A percentile compares a stretch with the other conserved stretches of the same genome.
These are phyloP conservation scores for Lates japonicus DNA, from an alignment of 2,797 vertebrate species.

Conservation along the genomic window DNA sequence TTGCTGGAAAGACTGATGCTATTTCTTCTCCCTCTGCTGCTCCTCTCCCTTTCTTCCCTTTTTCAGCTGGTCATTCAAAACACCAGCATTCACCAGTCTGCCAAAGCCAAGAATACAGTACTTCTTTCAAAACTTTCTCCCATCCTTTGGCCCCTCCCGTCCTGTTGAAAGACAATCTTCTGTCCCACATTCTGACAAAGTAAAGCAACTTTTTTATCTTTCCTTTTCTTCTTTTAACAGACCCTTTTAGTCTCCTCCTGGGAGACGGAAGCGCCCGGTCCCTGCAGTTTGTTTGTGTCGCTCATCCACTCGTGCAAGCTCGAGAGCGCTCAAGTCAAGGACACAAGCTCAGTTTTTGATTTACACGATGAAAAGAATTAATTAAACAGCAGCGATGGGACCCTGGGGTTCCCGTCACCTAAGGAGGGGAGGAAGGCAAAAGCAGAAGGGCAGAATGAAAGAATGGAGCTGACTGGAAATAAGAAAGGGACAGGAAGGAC, in stretches of 20 bases:
- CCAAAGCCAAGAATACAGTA: slow-evolving; percentile 12
- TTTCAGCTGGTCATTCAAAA: background rate
- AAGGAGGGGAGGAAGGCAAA: slow-evolving; percentile 52
- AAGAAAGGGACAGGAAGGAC: slow-evolving; percentile 17
- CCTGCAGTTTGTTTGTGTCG: slow-evolving; percentile 69
- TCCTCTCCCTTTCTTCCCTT: background rate
- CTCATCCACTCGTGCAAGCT: slow-evolving; percentile 53
- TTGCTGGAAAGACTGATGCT: background rate
- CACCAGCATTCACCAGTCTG: background rate
- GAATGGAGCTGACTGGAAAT: slow-evolving; percentile 39
- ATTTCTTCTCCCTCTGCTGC: background rate
- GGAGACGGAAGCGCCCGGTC: slow-evolving; percentile 53
- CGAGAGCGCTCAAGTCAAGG: slow-evolving; percentile 78
- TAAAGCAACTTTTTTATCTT: slow-evolving; percentile 53
- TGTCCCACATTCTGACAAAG: slow-evolving; percentile 44
- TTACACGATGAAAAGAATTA: slow-evolving; percentile 76
- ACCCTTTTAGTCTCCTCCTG: slow-evolving; percentile 70
- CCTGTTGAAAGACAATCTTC: slow-evolving; percentile 33
- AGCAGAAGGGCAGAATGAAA: slow-evolving; percentile 53
- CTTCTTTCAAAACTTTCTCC: background rate
- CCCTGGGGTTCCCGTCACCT: slow-evolving; percentile 61
- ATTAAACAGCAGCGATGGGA: slow-evolving; percentile 72
- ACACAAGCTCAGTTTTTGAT: slow-evolving; percentile 71
- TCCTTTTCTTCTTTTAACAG: slow-evolving; percentile 41
- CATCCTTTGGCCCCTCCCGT: slow-evolving; percentile 10